These are phyloP conservation scores for Phragmatobia fuliginosa DNA, from an alignment of 2,888 invertebrate genomes.

Conservation along the genomic window DNA sequence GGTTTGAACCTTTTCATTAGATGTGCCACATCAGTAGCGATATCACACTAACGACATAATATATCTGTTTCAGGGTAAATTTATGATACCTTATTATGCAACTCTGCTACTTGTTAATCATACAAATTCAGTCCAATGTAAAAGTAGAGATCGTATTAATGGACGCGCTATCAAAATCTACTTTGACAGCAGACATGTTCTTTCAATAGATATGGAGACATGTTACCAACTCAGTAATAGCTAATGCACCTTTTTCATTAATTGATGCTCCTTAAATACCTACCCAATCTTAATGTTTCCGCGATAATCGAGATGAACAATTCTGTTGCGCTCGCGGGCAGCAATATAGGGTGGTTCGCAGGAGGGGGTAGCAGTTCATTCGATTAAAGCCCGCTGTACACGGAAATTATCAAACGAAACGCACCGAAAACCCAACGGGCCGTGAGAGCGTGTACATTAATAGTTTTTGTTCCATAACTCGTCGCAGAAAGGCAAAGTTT, in stretches of 20 bases:
- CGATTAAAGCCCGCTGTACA: conserved; percentile 84
- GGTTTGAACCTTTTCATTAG: no score
- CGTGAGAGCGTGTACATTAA: conserved; percentile 81
- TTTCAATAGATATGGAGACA: background rate
- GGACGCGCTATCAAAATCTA: no score
- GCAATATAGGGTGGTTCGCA: conserved; percentile 31
- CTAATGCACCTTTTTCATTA: conserved; percentile 33
- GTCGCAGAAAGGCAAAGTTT: conserved; percentile 70
- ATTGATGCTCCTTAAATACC: conserved; percentile 55
- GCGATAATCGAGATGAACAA: conserved; percentile 74
- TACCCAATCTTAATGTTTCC: conserved; percentile 55
- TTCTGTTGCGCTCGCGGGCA: conserved; percentile 69
- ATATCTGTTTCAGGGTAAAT: no score
- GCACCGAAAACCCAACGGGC: conserved; percentile 81
- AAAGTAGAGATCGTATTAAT: no score
- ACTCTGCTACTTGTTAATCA: no score
- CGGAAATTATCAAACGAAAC: conserved; percentile 85
- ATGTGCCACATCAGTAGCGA: no score
- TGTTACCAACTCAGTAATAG: background rate
- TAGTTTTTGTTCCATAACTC: conserved; percentile 82
- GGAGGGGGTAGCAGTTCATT: conserved; percentile 68
- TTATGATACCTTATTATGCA: no score
- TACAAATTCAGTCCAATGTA: no score
- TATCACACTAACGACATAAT: no score
- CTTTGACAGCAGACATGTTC: background rate